Percentiles rank a stretch among this genome's conserved stretches.
Evolutionary conservation across 1,140 invertebrate species (phyloP).

Genomic region (Papilio machaon): DNA sequence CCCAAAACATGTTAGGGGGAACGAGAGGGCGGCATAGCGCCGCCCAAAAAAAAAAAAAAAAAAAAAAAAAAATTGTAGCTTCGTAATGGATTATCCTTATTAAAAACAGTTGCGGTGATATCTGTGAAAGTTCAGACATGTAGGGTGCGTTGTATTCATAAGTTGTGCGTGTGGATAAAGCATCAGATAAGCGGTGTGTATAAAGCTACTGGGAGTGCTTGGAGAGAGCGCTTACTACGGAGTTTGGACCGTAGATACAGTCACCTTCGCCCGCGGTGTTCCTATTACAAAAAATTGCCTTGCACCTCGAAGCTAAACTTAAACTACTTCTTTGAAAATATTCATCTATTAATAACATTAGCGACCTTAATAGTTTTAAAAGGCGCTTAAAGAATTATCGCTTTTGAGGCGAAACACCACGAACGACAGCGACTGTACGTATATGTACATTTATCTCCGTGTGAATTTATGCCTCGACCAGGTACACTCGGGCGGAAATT

Average conservation of each 20-base stretch:
- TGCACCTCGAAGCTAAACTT: neutral
- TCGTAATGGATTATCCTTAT: neutral
- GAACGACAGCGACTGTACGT: neutral
- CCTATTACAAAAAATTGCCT: neutral
- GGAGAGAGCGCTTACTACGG: conserved; percentile 18
- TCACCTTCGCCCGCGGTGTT: neutral
- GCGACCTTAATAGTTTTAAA: neutral
- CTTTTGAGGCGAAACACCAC: neutral
- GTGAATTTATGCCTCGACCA: conserved; percentile 20
- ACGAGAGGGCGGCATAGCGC: too few species aligned
- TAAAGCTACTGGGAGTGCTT: conserved; percentile 28
- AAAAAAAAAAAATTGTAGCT: too few species aligned
- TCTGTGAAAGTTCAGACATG: conserved; percentile 29
- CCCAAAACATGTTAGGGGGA: too few species aligned
- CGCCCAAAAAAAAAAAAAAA: too few species aligned
- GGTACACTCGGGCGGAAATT: conserved; percentile 30
- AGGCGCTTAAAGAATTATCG: neutral
- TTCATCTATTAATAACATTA: too few species aligned
- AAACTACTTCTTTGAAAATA: neutral
- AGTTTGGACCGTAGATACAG: neutral
- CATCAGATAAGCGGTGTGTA: conserved; percentile 11
- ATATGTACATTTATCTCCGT: conserved; percentile 21
- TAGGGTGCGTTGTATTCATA: conserved; percentile 12
- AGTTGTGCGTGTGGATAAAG: conserved; percentile 34
- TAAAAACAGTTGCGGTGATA: conserved; percentile 12